These are phyloP conservation scores for Coleophora deauratella DNA, from an alignment of 2,888 invertebrate species.

Conservation along the genomic window DNA sequence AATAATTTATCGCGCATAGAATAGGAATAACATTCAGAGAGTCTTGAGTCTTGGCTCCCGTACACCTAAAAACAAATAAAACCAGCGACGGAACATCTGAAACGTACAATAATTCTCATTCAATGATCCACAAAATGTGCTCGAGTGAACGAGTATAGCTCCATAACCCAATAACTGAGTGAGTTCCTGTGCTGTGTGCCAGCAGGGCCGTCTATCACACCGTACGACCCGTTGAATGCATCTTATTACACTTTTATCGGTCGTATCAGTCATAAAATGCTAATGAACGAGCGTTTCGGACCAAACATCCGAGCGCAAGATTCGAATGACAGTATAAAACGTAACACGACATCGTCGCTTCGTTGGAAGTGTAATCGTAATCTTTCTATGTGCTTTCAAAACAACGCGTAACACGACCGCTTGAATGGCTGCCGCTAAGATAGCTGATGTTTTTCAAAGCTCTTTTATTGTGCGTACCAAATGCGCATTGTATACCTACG, in stretches of 20 bases:
- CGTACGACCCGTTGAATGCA: constrained; percentile 65
- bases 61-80: constrained; percentile 44
- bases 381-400: constrained; percentile 67
- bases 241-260: constrained; percentile 73
- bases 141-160: constrained; percentile 34
- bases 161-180: constrained; percentile 50
- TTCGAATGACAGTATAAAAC: constrained; percentile 71
- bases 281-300: constrained; percentile 69
- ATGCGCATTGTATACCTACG: background rate
- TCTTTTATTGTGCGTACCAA: constrained; percentile 51
- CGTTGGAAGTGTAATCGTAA: constrained; percentile 67
- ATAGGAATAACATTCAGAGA: too few relatives aligned
- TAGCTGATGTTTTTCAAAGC: constrained; percentile 67
- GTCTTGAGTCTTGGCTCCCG: constrained; percentile 20
- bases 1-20: too few relatives aligned
- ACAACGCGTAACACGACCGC: constrained; percentile 65
- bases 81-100: constrained; percentile 37
- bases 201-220: constrained; percentile 57
- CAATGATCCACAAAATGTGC: constrained; percentile 52
- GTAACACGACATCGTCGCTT: constrained; percentile 71
- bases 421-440: constrained; percentile 48
- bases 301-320: constrained; percentile 72
- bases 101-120: constrained; percentile 46
- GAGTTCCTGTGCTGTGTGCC: constrained; percentile 50
- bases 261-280: constrained; percentile 73